A percentile compares a stretch with the other conserved stretches of the same genome.
phyloP scores from a whole-genome alignment of 92 coral and sea anemone species.

The Porites rus region DNA sequence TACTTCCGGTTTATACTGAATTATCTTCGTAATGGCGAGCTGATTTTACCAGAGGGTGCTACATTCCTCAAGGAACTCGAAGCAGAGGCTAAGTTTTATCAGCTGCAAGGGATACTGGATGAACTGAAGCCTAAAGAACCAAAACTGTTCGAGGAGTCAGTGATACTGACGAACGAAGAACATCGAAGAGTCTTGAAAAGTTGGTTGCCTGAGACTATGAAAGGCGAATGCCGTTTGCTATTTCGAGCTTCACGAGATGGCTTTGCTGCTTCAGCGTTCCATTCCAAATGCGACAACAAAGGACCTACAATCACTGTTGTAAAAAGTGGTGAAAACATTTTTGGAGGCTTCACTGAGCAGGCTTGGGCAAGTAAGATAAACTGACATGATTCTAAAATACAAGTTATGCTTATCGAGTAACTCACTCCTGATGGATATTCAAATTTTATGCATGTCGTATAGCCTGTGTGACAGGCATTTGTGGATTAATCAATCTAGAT shows the following conservation, averaged over 20 bases:
- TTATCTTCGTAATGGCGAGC: conserved; percentile 1
- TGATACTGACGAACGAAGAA: conserved; percentile 37
- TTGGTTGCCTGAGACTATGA: not conserved
- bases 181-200: conserved; percentile 25
- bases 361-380: conserved; percentile 54
- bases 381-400: not conserved
- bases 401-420: no score
- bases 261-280: conserved; percentile 49
- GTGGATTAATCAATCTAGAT: no score
- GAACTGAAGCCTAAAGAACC: conserved; percentile 7
- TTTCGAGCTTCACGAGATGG: conserved; percentile 66
- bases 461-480: no score
- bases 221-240: conserved; percentile 38
- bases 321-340: conserved; percentile 41
- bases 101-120: conserved; percentile 20
- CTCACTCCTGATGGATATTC: no score
- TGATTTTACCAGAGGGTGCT: conserved; percentile 14
- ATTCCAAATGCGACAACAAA: conserved; percentile 63
- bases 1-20: conserved; percentile 31
- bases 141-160: conserved; percentile 40
- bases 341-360: conserved; percentile 65
- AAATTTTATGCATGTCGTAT: no score
- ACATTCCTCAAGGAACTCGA: conserved; percentile 50
- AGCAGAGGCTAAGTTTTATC: conserved; percentile 65
- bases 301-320: conserved; percentile 67